Evolutionary conservation across 2,797 vertebrate genomes (phyloP).

Genomic region (Miichthys miiuy): DNA sequence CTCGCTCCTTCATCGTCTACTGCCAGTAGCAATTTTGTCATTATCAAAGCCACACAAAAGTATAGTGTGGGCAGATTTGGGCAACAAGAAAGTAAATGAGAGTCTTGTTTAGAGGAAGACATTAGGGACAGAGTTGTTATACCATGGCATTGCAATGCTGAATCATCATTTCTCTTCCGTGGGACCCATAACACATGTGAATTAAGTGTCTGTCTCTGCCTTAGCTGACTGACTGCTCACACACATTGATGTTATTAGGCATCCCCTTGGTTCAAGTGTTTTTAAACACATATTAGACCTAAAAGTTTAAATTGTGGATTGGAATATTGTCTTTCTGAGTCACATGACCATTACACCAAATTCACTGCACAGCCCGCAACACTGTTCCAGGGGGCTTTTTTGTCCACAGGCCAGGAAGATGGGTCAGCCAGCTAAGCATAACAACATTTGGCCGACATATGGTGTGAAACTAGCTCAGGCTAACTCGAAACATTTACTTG

Average conservation of each 20-base stretch:
- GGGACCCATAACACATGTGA: constrained; percentile 12
- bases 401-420: constrained; percentile 19
- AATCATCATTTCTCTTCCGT: constrained; percentile 24
- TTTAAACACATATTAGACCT: neutral
- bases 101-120: constrained; percentile 37
- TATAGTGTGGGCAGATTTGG: constrained; percentile 39
- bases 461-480: constrained; percentile 25
- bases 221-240: neutral
- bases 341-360: constrained; percentile 9
- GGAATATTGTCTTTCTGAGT: constrained; percentile 1
- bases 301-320: neutral
- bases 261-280: neutral
- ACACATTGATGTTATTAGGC: neutral
- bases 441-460: constrained; percentile 64
- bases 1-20: constrained; percentile 37
- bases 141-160: constrained; percentile 22
- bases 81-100: constrained; percentile 46
- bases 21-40: constrained; percentile 50
- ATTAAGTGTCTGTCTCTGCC: neutral
- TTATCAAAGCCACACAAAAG: constrained; percentile 59
- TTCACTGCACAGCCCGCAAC: neutral
- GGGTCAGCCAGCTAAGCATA: constrained; percentile 22
- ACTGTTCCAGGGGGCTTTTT: neutral
- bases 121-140: constrained; percentile 28
- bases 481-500: constrained; percentile 31